Evolutionary conservation across 2,113 vertebrate species (phyloP).

Genomic region (Tursiops truncatus): DNA sequence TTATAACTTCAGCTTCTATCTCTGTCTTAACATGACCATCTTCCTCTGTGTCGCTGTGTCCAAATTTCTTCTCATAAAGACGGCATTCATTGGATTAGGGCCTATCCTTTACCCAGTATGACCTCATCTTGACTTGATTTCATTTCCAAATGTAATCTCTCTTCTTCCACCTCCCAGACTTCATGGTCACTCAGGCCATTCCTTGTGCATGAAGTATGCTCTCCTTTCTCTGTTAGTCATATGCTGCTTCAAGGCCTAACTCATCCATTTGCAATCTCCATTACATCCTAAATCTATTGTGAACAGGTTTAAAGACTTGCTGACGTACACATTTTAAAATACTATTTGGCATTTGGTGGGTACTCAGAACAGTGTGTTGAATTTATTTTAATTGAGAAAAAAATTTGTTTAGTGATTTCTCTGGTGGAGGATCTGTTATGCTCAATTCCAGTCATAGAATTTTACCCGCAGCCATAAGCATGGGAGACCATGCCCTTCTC

Average conservation of each 20-base stretch:
- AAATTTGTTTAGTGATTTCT: neutral
- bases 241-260: neutral
- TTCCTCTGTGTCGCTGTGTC: neutral
- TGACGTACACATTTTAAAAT: neutral
- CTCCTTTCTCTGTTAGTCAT: neutral
- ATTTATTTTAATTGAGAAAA: neutral
- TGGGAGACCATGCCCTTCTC: neutral
- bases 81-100: neutral
- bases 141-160: neutral
- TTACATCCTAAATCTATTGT: neutral
- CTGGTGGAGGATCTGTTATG: neutral
- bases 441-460: neutral
- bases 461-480: neutral
- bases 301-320: neutral
- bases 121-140: neutral
- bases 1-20: neutral
- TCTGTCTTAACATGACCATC: neutral
- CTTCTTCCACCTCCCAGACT: neutral
- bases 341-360: neutral
- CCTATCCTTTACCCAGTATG: neutral
- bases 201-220: neutral
- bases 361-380: neutral
- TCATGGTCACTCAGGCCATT: neutral
- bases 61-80: neutral
- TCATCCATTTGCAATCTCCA: neutral